These are phyloP conservation scores for Xanthostigma xanthostigma DNA, from an alignment of 2,888 invertebrate genomes.

Conservation along the genomic window DNA sequence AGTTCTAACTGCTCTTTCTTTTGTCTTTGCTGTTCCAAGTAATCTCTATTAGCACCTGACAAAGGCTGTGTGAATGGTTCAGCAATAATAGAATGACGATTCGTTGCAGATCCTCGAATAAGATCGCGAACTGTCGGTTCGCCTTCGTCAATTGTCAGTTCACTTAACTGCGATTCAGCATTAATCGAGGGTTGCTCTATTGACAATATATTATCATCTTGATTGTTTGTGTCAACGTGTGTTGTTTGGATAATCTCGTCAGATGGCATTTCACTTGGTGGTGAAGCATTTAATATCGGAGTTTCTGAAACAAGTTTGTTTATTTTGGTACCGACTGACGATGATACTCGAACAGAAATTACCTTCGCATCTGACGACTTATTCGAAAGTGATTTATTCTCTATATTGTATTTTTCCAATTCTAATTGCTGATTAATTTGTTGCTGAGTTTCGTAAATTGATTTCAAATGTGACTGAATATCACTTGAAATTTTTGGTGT, in stretches of 20 bases:
- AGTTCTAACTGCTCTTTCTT: slow-evolving; percentile 19
- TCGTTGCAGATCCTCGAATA: slow-evolving; percentile 17
- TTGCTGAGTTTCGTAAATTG: too few species aligned
- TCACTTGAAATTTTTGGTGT: too few species aligned
- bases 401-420: too few species aligned
- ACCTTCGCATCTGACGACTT: slow-evolving; percentile 26
- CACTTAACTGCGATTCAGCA: slow-evolving; percentile 40
- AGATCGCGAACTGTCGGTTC: slow-evolving; percentile 33
- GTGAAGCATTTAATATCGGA: background rate
- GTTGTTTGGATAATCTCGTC: too few species aligned
- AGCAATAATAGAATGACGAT: slow-evolving; percentile 16
- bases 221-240: slow-evolving; percentile 11
- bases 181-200: slow-evolving; percentile 32
- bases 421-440: too few species aligned
- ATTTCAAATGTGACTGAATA: too few species aligned
- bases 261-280: too few species aligned
- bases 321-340: slow-evolving; percentile 25
- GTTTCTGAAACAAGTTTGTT: slow-evolving; percentile 11
- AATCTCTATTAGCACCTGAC: slow-evolving; percentile 35
- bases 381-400: background rate
- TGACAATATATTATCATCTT: slow-evolving; percentile 18
- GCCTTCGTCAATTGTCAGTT: slow-evolving; percentile 40
- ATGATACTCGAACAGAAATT: slow-evolving; percentile 35
- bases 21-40: slow-evolving; percentile 31
- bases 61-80: slow-evolving; percentile 21